Base-by-base conservation (phyloP, 1,140 invertebrate genomes). In the Akabosia matsudoensis region DNA sequence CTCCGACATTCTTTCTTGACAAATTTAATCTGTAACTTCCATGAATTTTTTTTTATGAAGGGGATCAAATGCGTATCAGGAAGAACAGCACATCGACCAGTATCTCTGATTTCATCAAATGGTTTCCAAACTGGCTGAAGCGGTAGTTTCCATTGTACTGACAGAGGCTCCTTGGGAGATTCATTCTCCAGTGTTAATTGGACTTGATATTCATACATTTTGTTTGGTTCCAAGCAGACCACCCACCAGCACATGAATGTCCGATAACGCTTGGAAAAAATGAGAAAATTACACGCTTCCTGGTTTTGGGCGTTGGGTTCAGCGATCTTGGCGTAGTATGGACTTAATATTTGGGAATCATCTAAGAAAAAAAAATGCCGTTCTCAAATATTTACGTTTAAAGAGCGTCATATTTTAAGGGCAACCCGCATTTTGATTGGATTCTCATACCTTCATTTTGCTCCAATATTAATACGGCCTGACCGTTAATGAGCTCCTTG, bases 181-280 rank as follows among this genome's bases (percentile, higher is more conserved):
- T 72, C 16, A 18, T 22, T 37, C 33, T 72, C 37, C 33, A 45
- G 45, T 34, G 37, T 22, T 37, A 45, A n/a, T 2, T 30, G 22
- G 28, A 31, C 24, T 7, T 28, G 18, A 28, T 37, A 24, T 13
- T 51, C 24, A 30, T 22, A 10, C 4, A 34, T 18, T 22, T 28
- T 34, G 34, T 45, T 1, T 37, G 18, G 33, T 45, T 34, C 3
- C 10, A 72, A 28, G 26, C 70, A 72, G 33, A 34, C n/a, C 7
- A 26, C 70, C 33, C 34, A 45, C 31, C 33, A 72, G 37, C 70
- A 72, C 16, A 37, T 37, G 33, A 72, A 72, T 37, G 70, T 45
- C 18, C 26, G 4, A 34, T 72, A 51, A 10, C 37, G 33, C 18
- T 16, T 34, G 33, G 70, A 7, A 18, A 26, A 26, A 3, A 72